phyloP scores from a whole-genome alignment of 2,113 vertebrate genomes.

The Pangasianodon hypophthalmus region DNA sequence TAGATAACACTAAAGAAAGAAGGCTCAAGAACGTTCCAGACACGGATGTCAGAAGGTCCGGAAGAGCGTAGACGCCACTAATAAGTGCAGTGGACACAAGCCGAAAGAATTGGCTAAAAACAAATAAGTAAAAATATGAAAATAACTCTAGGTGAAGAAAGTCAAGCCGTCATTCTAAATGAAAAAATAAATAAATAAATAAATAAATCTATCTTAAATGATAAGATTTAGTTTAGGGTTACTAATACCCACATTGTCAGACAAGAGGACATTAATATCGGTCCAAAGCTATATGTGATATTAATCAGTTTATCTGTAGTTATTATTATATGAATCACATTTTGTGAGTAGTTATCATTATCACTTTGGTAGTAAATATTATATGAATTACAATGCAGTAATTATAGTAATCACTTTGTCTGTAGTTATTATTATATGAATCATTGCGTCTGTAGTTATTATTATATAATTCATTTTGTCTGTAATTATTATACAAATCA shows the following conservation, averaged over 20 bases:
- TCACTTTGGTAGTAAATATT: not conserved
- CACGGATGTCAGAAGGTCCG: not conserved
- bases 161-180: not conserved
- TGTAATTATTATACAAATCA: not conserved
- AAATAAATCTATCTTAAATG: not conserved
- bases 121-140: not conserved
- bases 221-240: not conserved
- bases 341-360: not conserved
- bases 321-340: not conserved
- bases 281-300: not conserved
- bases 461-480: not conserved
- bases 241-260: not conserved
- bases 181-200: too few relatives aligned
- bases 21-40: not conserved
- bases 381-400: not conserved
- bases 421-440: not conserved
- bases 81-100: not conserved
- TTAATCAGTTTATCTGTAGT: not conserved
- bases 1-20: conserved; percentile 2
- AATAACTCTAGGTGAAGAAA: not conserved
- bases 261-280: not conserved
- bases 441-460: not conserved
- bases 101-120: not conserved
- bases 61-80: not conserved
- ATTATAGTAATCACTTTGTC: not conserved